Conservation (phyloP, 2,888 invertebrate species). For the Caradrina clavipalpis region DNA sequence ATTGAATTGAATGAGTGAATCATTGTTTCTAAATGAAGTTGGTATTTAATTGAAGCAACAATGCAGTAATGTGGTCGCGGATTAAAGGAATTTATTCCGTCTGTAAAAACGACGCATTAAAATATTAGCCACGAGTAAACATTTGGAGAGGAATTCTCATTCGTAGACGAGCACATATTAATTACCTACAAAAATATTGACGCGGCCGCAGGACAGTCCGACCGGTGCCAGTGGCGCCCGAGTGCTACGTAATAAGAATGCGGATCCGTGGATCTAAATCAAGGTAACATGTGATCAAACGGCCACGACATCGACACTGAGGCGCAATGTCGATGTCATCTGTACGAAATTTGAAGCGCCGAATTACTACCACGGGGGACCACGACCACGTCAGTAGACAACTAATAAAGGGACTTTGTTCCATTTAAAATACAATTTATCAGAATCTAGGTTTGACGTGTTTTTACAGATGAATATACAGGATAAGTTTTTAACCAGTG, state of each 20-base stretch:
- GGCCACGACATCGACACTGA: conserved; percentile 72
- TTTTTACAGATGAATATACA: conserved; percentile 44
- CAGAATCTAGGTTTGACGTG: conserved; percentile 37
- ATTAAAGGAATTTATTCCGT: conserved; percentile 46
- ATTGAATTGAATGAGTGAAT: conserved; percentile 58
- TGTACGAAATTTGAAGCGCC: conserved; percentile 61
- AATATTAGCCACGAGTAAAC: conserved; percentile 71
- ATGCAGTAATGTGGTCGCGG: conserved; percentile 51
- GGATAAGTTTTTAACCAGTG: too few species aligned
- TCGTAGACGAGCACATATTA: conserved; percentile 79
- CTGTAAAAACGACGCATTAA: conserved; percentile 43
- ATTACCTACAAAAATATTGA: conserved; percentile 89
- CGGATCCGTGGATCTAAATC: conserved; percentile 88
- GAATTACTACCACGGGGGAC: conserved; percentile 36
- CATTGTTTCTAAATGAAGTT: conserved; percentile 55
- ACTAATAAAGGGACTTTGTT: conserved; percentile 18
- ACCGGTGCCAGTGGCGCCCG: conserved; percentile 83
- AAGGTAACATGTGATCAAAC: conserved; percentile 84
- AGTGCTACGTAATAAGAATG: conserved; percentile 87
- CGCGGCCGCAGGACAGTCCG: conserved; percentile 76
- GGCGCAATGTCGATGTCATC: conserved; percentile 68
- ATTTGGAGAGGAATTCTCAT: conserved; percentile 76
- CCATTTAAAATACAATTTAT: conserved; percentile 26
- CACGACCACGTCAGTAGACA: conserved; percentile 21
- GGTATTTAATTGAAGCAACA: conserved; percentile 53